Percentiles rank a stretch among this genome's conserved stretches.
These are phyloP conservation scores for Clostera curtula DNA, from an alignment of 2,888 invertebrate genomes.

Conservation along the genomic window DNA sequence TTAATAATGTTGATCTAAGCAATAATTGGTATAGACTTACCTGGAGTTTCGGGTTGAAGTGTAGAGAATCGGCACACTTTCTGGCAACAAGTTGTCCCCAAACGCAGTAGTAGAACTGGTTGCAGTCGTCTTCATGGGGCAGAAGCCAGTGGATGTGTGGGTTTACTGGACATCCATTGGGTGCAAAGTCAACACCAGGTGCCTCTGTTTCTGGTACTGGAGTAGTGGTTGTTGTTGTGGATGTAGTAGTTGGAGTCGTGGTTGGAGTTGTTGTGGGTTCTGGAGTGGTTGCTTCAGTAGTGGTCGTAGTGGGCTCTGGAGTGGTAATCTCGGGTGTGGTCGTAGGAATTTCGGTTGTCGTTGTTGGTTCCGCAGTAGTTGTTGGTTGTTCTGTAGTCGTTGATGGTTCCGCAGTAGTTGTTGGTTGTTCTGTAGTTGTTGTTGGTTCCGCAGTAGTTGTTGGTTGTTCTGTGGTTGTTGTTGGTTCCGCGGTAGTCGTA, in stretches of 20 bases:
- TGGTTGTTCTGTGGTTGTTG: constrained; percentile 1
- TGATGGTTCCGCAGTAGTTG: constrained; percentile 10
- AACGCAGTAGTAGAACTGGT: constrained; percentile 52
- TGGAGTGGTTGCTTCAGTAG: constrained; percentile 4
- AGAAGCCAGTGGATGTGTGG: constrained; percentile 47
- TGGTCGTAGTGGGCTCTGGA: constrained; percentile 4
- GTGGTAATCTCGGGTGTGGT: constrained; percentile 3
- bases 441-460: constrained; percentile 4
- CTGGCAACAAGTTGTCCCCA: constrained; percentile 39
- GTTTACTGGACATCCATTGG: constrained; percentile 53
- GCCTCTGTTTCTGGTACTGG: constrained; percentile 10
- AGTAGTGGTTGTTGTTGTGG: constrained; percentile 3
- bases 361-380: constrained; percentile 3
- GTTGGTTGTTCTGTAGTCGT: constrained; percentile 9
- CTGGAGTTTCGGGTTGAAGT: constrained; percentile 46
- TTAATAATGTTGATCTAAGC: too few species aligned
- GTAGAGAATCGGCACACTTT: constrained; percentile 30
- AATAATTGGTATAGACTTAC: too few species aligned
- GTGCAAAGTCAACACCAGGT: constrained; percentile 26
- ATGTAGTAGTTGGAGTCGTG: background rate
- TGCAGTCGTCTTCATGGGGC: constrained; percentile 43
- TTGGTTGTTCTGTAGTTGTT: constrained; percentile 5
- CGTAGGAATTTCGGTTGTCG: constrained; percentile 1
- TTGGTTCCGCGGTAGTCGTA: constrained; percentile 4
- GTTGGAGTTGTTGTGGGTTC: constrained; percentile 10